Conservation (phyloP, 2,888 invertebrate genomes). For the Stegophylla sp. region DNA sequence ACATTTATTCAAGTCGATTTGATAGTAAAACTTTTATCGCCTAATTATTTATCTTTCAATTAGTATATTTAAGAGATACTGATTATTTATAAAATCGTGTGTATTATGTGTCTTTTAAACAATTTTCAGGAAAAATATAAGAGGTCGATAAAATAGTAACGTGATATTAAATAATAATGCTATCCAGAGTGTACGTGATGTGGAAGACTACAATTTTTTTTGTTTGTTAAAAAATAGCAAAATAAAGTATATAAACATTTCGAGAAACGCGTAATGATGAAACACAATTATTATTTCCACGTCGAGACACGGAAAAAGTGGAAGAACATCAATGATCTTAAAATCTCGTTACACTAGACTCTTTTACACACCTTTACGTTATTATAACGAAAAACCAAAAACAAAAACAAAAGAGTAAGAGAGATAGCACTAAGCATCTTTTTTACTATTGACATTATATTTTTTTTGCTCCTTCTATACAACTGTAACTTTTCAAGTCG, state of each 20-base stretch:
- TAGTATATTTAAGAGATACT: too few species aligned
- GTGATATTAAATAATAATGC: neutral
- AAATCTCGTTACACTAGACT: neutral
- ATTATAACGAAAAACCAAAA: neutral
- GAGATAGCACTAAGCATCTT: neutral
- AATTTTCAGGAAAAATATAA: neutral
- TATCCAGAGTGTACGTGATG: neutral
- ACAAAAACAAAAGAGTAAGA: neutral
- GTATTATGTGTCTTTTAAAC: too few species aligned
- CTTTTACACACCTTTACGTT: neutral
- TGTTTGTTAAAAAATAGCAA: neutral
- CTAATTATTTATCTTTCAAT: too few species aligned
- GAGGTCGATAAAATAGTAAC: neutral
- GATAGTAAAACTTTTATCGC: too few species aligned
- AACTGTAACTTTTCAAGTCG: neutral
- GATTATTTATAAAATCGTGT: too few species aligned
- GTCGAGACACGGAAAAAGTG: constrained; percentile 5
- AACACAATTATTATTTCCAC: constrained; percentile 38
- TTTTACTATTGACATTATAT: constrained; percentile 1
- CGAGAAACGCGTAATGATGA: constrained; percentile 4
- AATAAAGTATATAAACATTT: constrained; percentile 3
- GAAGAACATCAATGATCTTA: neutral
- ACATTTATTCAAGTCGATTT: too few species aligned
- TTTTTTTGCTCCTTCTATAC: neutral
- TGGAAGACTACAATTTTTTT: too few species aligned